These are phyloP conservation scores for Plectrocnemia conspersa DNA, from an alignment of 1,140 invertebrate genomes.

Conservation along the genomic window DNA sequence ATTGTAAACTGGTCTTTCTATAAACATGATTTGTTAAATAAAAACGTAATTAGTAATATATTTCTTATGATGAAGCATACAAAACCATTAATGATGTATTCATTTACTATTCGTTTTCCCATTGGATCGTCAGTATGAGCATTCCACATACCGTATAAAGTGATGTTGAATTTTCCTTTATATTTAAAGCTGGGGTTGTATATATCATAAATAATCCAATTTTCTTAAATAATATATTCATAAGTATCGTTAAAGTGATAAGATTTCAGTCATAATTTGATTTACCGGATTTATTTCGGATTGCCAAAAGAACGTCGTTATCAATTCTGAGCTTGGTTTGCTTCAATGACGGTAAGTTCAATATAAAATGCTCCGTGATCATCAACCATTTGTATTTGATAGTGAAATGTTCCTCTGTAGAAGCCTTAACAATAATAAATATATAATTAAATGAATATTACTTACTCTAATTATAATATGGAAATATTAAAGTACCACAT, in stretches of 20 bases:
- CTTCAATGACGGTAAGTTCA: background rate
- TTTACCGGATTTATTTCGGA: no score
- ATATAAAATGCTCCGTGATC: constrained; percentile 12
- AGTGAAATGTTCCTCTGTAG: constrained; percentile 25
- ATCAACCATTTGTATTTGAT: constrained; percentile 26
- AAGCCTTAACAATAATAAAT: constrained; percentile 16
- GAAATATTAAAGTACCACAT: constrained; percentile 4
- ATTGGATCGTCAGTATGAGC: background rate
- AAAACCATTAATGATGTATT: background rate
- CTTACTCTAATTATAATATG: background rate
- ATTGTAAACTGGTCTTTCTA: no score
- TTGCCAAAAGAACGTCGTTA: constrained; percentile 15
- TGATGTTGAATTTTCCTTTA: constrained; percentile 18
- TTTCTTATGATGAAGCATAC: no score
- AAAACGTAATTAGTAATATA: no score
- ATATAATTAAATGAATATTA: background rate
- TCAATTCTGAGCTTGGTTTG: constrained; percentile 13
- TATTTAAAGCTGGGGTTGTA: constrained; percentile 25
- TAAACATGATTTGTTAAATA: no score
- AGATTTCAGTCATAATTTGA: no score
- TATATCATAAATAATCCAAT: constrained; percentile 26
- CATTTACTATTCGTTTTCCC: background rate
- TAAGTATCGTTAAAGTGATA: background rate
- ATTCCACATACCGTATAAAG: constrained; percentile 23
- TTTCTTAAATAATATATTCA: constrained; percentile 20